Conservation (phyloP, 2,113 vertebrate genomes). For the Girardinichthys multiradiatus region DNA sequence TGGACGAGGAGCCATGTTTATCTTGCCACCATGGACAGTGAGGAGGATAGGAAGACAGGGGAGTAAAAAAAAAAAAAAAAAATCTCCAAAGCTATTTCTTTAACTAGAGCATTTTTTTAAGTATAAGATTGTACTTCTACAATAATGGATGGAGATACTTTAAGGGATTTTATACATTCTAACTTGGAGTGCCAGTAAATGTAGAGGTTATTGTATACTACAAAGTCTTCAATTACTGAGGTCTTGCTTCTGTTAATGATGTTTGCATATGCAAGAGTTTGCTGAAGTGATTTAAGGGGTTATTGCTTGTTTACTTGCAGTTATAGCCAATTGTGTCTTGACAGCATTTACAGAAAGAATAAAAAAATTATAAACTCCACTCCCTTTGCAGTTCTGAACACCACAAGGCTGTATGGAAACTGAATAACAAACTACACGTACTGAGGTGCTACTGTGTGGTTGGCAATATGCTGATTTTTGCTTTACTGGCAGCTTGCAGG, state of each 20-base stretch:
- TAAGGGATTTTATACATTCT: background rate
- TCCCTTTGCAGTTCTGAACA: background rate
- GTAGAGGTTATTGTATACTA: background rate
- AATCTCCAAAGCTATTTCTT: background rate
- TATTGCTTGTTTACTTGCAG: background rate
- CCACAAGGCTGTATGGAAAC: background rate
- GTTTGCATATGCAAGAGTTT: background rate
- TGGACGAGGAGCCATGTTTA: too few relatives aligned
- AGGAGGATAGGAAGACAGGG: too few relatives aligned
- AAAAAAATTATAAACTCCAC: background rate
- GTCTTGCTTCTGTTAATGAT: background rate
- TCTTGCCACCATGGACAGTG: too few relatives aligned
- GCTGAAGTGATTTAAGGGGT: background rate
- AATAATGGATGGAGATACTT: background rate
- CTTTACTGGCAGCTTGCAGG: conserved; percentile 52
- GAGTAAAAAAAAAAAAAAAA: background rate
- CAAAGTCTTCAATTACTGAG: background rate
- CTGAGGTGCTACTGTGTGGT: conserved; percentile 12
- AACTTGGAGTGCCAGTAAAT: background rate
- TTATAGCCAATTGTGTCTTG: background rate
- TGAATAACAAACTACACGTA: background rate
- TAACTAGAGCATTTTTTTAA: background rate
- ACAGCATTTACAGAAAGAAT: background rate
- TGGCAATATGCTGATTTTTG: conserved; percentile 50
- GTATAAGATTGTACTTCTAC: background rate